Evolutionary conservation across 2,113 vertebrate species (phyloP).

Genomic region (Brevimyrus niger): DNA sequence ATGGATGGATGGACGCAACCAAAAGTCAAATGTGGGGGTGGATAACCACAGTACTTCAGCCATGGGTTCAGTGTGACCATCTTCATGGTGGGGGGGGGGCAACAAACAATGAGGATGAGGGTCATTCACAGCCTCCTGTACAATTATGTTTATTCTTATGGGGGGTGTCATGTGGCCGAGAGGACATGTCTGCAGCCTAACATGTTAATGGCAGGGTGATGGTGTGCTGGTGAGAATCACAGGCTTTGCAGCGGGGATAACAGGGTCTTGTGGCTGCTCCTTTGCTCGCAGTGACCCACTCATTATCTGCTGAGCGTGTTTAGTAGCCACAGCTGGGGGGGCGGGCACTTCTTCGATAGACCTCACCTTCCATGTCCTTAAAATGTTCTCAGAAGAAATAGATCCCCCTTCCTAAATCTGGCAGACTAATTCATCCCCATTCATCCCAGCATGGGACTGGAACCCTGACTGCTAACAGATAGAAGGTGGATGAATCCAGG

Average conservation of each 20-base stretch:
- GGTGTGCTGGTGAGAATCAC: not conserved
- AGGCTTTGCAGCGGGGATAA: not conserved
- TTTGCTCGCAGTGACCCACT: not conserved
- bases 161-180: not conserved
- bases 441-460: not conserved
- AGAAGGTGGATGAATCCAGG: not conserved
- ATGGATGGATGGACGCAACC: not conserved
- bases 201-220: not conserved
- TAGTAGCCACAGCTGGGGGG: not conserved
- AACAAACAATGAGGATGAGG: not conserved
- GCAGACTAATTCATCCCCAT: no score
- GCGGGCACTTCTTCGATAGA: not conserved
- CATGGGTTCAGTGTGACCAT: not conserved
- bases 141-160: not conserved
- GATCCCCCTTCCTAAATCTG: not conserved
- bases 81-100: not conserved
- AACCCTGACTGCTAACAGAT: not conserved
- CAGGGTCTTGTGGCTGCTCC: not conserved
- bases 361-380: not conserved
- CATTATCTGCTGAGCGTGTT: constrained; percentile 16
- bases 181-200: not conserved
- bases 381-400: not conserved
- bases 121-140: not conserved
- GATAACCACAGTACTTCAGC: not conserved
- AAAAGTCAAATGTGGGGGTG: not conserved